Percentiles rank a stretch among this genome's conserved stretches.
These are phyloP conservation scores for Ochlodes sylvanus DNA, from an alignment of 2,888 invertebrate genomes.

Conservation along the genomic window DNA sequence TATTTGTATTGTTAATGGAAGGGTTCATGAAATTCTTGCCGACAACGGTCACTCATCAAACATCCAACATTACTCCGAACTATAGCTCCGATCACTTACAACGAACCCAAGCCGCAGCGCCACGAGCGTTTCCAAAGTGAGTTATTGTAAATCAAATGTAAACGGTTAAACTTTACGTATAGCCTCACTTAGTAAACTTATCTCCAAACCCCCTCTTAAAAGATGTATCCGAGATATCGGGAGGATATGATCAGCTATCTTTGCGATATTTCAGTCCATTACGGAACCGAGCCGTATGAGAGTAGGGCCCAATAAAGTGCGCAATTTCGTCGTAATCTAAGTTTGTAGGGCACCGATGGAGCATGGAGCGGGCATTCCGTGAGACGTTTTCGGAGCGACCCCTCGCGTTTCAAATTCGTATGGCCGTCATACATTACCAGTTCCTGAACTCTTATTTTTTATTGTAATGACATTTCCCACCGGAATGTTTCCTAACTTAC, in stretches of 20 bases:
- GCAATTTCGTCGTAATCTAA: conserved; percentile 32
- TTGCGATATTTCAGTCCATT: conserved; percentile 26
- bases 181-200: conserved; percentile 6
- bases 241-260: conserved; percentile 29
- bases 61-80: no score
- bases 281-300: conserved; percentile 24
- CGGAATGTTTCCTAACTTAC: conserved; percentile 23
- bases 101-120: no score
- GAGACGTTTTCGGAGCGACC: conserved; percentile 17
- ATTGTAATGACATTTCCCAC: conserved; percentile 29
- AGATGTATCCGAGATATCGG: conserved; percentile 17
- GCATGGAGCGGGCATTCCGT: conserved; percentile 19
- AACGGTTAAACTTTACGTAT: conserved; percentile 20
- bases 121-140: no score
- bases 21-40: no score
- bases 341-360: conserved; percentile 27
- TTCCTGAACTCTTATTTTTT: conserved; percentile 31
- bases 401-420: conserved; percentile 26
- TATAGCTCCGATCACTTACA: no score
- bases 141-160: conserved; percentile 3
- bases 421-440: conserved; percentile 26
- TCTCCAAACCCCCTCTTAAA: conserved; percentile 18
- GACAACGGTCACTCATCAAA: no score
- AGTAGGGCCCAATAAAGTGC: conserved; percentile 25
- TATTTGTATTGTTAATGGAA: no score